A percentile compares a stretch with the other conserved stretches of the same genome.
Conservation (phyloP, 2,888 invertebrate species). For the Nomada fabriciana region DNA sequence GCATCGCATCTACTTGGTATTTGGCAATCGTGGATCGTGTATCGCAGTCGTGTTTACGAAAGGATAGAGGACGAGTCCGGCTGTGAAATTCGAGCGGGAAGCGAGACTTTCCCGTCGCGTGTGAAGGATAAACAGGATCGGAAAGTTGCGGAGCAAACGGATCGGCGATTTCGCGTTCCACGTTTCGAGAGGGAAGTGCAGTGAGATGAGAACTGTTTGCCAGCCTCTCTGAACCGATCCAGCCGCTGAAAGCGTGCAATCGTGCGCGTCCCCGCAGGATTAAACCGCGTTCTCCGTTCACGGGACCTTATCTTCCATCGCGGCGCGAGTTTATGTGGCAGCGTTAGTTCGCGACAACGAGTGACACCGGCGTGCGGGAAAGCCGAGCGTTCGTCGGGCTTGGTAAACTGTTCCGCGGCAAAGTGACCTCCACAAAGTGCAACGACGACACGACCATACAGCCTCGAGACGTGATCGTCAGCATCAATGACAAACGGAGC, state of each 20-base stretch:
- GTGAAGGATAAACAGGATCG: slow-evolving; percentile 4
- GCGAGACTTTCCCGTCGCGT: slow-evolving; percentile 7
- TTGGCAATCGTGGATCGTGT: neutral
- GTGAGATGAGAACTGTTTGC: slow-evolving; percentile 37
- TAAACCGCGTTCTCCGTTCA: slow-evolving; percentile 19
- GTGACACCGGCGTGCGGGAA: slow-evolving; percentile 9
- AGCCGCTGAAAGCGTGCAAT: slow-evolving; percentile 6
- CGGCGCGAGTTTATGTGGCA: neutral
- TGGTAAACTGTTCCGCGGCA: slow-evolving; percentile 71
- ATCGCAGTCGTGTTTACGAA: slow-evolving; percentile 8
- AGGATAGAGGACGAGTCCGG: neutral
- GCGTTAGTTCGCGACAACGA: neutral
- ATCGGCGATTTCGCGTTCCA: neutral
- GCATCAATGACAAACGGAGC: slow-evolving; percentile 78
- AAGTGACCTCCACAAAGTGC: slow-evolving; percentile 80
- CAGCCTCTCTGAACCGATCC: slow-evolving; percentile 1
- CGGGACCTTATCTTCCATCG: neutral
- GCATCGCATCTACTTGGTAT: too few species aligned
- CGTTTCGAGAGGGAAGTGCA: neutral
- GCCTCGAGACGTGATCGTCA: slow-evolving; percentile 79
- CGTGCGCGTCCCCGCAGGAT: neutral
- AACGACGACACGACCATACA: slow-evolving; percentile 76
- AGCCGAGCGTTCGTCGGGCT: slow-evolving; percentile 19
- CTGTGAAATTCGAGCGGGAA: slow-evolving; percentile 3
- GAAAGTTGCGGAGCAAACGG: neutral